Base-by-base conservation (phyloP, 2,888 invertebrate genomes). In the Psococerastis gibbosa region DNA sequence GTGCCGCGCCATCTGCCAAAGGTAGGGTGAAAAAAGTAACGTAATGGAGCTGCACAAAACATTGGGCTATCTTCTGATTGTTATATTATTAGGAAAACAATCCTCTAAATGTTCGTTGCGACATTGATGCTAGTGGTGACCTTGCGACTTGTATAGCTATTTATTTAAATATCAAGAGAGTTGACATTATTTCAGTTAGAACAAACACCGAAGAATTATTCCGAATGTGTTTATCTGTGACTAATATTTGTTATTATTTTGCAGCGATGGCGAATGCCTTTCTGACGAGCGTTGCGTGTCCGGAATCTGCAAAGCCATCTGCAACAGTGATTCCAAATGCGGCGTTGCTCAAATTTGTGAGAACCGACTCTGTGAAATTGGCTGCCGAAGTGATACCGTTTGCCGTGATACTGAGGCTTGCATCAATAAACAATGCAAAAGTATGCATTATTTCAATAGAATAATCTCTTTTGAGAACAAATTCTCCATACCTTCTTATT, bases 251-350 rank as follows among this genome's bases (percentile, higher is more conserved):
- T 17, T 46, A 43, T 47, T 46, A 49, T 48, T 45, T 60, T 69
- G 49, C 59, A 81, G 83, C 51, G 84, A 89, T 57, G 70, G 69
- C 35, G 75, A 81, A 53, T 91, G 91, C 56, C 63, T 88, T 49
- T 73, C 80, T 13, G 83, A 87, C 55, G 88, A 89, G 61, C 75
- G 82, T 52, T 91, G 91, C 59, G 74, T 87, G 50, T 70, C 75
- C 44, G 85, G 84, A 35, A 71, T 78, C 43, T 89, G 89, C 56
- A 78, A 81, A 60, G 69, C 78, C 2, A 76, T 89, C 22, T 91
- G 89, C 56, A 89, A 87, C 56, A 83, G 78, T 43, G 88, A 91
- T 57, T 70, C 75, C 11, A 75, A 79, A 47, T 91, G 89, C 55
- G 73, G 72, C 16, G 66, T 71, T 11, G 78, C 81, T 50, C 82